These are phyloP conservation scores for Drosophila affinis DNA, from an alignment of 2,888 invertebrate genomes.

Conservation along the genomic window DNA sequence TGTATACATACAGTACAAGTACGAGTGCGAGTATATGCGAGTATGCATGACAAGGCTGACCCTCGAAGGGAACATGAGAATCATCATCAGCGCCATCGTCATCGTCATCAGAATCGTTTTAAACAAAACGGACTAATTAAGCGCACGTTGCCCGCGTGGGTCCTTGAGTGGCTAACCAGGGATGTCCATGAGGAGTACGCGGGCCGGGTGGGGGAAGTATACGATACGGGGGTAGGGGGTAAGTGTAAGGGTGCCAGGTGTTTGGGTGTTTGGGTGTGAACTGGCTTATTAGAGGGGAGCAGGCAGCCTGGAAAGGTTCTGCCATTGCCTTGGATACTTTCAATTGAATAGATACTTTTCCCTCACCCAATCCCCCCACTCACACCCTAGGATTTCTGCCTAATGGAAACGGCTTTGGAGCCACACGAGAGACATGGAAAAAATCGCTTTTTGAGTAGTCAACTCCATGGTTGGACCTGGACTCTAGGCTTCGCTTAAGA, in stretches of 20 bases:
- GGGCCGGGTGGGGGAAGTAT: no score
- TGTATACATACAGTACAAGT: not conserved
- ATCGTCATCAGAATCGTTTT: conserved; percentile 71
- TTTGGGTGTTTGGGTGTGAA: conserved; percentile 49
- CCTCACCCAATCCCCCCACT: not conserved
- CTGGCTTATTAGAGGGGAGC: conserved; percentile 38
- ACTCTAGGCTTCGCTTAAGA: conserved; percentile 47
- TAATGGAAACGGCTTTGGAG: conserved; percentile 33
- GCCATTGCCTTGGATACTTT: not conserved
- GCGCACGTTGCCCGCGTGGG: conserved; percentile 58
- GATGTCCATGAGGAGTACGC: not conserved
- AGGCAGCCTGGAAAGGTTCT: conserved; percentile 11
- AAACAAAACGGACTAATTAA: conserved; percentile 78
- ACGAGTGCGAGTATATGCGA: conserved; percentile 11
- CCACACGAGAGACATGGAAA: conserved; percentile 30
- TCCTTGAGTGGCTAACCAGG: conserved; percentile 28
- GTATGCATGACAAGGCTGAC: conserved; percentile 13
- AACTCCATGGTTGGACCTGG: not conserved
- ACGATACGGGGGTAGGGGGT: not conserved
- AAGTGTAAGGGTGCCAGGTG: conserved; percentile 27
- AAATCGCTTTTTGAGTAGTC: conserved; percentile 70
- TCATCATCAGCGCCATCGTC: conserved; percentile 50
- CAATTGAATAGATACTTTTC: conserved; percentile 1
- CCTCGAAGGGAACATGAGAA: conserved; percentile 28
- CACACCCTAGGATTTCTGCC: not conserved